phyloP scores from a whole-genome alignment of 2,113 vertebrate species.

The Nestor notabilis region DNA sequence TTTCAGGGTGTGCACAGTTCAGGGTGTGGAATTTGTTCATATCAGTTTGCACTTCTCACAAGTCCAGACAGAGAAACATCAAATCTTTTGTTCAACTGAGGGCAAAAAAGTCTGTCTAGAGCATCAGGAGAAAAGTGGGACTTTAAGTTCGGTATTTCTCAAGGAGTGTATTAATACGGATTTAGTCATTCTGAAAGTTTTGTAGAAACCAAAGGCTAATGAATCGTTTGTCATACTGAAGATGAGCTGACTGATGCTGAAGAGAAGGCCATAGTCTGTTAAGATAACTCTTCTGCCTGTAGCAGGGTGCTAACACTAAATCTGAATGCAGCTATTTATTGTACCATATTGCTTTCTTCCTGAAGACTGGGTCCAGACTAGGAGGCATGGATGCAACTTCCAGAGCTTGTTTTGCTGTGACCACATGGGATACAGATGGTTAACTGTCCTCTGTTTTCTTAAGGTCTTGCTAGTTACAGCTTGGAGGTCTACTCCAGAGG shows the following conservation, averaged over 20 bases:
- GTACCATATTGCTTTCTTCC: not conserved
- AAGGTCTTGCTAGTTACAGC: not conserved
- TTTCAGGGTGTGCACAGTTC: not conserved
- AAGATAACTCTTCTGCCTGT: not conserved
- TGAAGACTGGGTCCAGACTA: not conserved
- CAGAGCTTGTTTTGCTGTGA: not conserved
- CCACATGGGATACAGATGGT: not conserved
- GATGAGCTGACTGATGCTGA: not conserved
- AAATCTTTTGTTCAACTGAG: not conserved
- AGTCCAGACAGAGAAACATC: not conserved
- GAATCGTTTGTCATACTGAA: not conserved
- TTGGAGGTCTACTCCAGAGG: not conserved
- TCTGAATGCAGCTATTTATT: not conserved
- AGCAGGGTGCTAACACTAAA: not conserved
- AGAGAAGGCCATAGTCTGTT: not conserved
- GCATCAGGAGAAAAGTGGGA: not conserved
- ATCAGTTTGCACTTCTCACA: not conserved
- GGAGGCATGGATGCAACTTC: not conserved
- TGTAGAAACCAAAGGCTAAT: not conserved
- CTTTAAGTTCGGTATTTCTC: not conserved
- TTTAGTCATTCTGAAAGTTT: not conserved
- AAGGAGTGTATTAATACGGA: not conserved
- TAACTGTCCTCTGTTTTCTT: not conserved
- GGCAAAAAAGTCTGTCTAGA: not conserved
- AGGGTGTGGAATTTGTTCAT: not conserved